Evolutionary conservation across 2,888 invertebrate species (phyloP).

Genomic region (Andrena trimmerana): DNA sequence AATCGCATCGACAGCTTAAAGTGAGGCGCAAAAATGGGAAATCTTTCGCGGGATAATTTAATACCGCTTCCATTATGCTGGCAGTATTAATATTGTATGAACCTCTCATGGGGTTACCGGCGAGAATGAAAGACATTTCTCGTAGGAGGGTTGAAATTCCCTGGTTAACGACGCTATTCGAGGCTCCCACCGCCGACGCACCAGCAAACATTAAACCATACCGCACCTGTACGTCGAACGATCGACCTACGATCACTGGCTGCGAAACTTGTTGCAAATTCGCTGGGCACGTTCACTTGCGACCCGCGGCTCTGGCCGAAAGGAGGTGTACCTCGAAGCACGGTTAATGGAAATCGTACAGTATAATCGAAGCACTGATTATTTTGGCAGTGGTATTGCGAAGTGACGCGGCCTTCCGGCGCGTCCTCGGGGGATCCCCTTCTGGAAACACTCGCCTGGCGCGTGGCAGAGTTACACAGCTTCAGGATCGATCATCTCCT

Average conservation of each 20-base stretch:
- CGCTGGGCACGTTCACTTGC: not conserved
- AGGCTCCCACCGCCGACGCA: constrained; percentile 37
- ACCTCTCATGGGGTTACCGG: not conserved
- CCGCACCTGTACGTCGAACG: constrained; percentile 44
- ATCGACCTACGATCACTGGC: constrained; percentile 39
- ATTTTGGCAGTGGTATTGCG: constrained; percentile 33
- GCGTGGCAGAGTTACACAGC: constrained; percentile 35
- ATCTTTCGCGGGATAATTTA: constrained; percentile 9
- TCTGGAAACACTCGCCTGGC: not conserved
- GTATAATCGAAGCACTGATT: not conserved
- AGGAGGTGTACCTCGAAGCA: not conserved
- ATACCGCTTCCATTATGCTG: not conserved
- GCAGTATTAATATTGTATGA: not conserved
- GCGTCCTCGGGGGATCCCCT: not conserved
- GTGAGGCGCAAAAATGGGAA: not conserved
- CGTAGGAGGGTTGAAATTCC: not conserved
- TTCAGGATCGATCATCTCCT: constrained; percentile 54
- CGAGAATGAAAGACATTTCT: not conserved
- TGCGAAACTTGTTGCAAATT: constrained; percentile 24
- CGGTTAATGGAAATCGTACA: not conserved
- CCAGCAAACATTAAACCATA: constrained; percentile 11
- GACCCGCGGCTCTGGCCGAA: not conserved
- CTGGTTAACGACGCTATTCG: constrained; percentile 6
- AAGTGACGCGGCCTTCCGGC: not conserved
- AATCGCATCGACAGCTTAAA: constrained; percentile 6